phyloP scores from a whole-genome alignment of 1,140 invertebrate genomes.

The Whitmania pigra region DNA sequence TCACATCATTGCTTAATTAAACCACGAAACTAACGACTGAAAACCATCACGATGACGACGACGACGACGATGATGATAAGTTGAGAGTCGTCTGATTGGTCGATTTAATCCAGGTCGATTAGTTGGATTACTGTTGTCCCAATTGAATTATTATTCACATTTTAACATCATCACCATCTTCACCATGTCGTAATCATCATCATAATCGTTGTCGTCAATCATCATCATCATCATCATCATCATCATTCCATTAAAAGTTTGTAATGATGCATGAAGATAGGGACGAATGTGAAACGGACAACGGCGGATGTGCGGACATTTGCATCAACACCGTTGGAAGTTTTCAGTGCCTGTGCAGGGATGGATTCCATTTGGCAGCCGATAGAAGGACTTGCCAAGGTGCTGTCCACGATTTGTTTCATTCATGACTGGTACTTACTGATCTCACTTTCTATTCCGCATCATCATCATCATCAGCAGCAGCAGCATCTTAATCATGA shows the following conservation, averaged over 20 bases:
- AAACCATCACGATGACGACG: no score
- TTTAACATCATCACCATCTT: background rate
- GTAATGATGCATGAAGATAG: slow-evolving; percentile 27
- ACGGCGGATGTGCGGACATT: background rate
- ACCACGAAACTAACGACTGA: no score
- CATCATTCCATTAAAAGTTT: background rate
- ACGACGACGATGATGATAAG: slow-evolving; percentile 40
- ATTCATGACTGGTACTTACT: no score
- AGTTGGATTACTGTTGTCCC: no score
- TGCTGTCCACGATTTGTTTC: background rate
- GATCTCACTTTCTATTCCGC: no score
- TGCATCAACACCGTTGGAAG: background rate
- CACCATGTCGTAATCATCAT: slow-evolving; percentile 2
- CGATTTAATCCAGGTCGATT: background rate
- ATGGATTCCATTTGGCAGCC: background rate
- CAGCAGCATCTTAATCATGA: background rate
- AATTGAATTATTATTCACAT: background rate
- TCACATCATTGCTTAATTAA: background rate
- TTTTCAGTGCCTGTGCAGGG: background rate
- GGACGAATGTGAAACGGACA: background rate
- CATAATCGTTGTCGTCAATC: background rate
- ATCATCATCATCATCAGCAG: no score
- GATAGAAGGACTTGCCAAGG: slow-evolving; percentile 8
- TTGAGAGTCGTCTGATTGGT: slow-evolving; percentile 32
- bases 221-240: slow-evolving; percentile 2